These are phyloP conservation scores for Semotilus atromaculatus DNA, from an alignment of 2,797 vertebrate species.

Conservation along the genomic window DNA sequence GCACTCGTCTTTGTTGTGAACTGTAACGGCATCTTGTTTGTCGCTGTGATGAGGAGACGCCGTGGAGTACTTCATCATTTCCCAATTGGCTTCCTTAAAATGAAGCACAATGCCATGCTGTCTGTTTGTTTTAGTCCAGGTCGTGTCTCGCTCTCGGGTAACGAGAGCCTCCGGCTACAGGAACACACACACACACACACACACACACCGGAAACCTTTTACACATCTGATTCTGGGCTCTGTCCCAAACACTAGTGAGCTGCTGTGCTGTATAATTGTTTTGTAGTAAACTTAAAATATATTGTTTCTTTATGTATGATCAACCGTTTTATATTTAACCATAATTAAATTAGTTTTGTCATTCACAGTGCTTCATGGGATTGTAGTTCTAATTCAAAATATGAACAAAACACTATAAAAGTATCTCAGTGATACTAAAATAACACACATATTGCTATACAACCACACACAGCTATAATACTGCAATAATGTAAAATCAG, in stretches of 20 bases:
- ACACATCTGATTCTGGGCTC: not conserved
- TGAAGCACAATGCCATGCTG: not conserved
- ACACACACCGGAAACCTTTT: not conserved
- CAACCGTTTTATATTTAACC: too few species aligned
- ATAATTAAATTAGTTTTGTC: too few species aligned
- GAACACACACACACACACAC: not conserved
- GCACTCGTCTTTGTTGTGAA: not conserved
- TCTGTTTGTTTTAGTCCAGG: not conserved
- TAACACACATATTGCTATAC: too few species aligned
- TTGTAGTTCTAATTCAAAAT: too few species aligned
- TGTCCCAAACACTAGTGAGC: not conserved
- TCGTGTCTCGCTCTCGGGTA: not conserved
- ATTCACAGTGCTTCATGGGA: too few species aligned
- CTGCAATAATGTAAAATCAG: too few species aligned
- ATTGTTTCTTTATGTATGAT: too few species aligned
- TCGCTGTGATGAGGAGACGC: conserved; percentile 9
- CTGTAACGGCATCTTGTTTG: conserved; percentile 28
- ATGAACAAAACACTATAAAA: not conserved
- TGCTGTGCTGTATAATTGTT: not conserved
- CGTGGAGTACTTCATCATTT: conserved; percentile 42
- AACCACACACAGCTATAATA: too few species aligned
- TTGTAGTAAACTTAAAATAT: too few species aligned
- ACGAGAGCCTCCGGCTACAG: not conserved
- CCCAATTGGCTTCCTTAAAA: conserved; percentile 45
- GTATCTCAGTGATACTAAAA: not conserved